Base-by-base conservation (phyloP, 2,113 vertebrate genomes). In the Parus major region DNA sequence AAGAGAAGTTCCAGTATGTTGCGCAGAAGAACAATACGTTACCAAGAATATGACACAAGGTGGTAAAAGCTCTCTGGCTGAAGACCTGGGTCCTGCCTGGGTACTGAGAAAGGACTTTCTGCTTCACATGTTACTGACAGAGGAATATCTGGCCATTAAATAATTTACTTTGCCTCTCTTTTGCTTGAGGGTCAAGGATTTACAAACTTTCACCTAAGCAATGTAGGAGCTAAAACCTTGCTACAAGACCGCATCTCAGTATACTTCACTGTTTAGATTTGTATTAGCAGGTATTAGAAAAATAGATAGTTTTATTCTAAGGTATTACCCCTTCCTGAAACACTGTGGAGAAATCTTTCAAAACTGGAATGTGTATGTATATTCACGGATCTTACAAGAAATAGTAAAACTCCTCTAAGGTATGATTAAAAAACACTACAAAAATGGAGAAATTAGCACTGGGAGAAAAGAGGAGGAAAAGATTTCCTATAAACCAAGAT, bases 401-500 rank as follows among this genome's bases (percentile, higher is more conserved):
- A 61, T 1, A 14, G 19, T 36, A 55, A 63, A 80, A 80, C 25
- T 91, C 60, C 60, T 97, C 89, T 53, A 86, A 95, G 78, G 44
- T 90, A 83, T 12, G 35, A 88, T 88, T 60, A 39, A 66, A 88
- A 78, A 31, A 0, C 2, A 4, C 79, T 19, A 70, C 11, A 92
- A 86, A 88, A 35, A 0, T 1, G 2, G n/a, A 89, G 93, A 96
- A 90, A 89, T 80, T 75, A 96, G 92, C 41, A 73, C 20, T 46
- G 86, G 53, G 50, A 88, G 42, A 90, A 76, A 95, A 64, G 88
- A 55, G 57, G 55, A 86, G 52, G 12, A 94, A 94, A 95, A 94
- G 73, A 79, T 97, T 97, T 97, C 91, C 97, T 97, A 95, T 95
- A 97, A 97, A 97, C 70, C 94, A 92, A 96, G 96, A 98, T 90